Base-by-base conservation (phyloP, 2,888 invertebrate species). In the Cryptocheilus praepositus region DNA sequence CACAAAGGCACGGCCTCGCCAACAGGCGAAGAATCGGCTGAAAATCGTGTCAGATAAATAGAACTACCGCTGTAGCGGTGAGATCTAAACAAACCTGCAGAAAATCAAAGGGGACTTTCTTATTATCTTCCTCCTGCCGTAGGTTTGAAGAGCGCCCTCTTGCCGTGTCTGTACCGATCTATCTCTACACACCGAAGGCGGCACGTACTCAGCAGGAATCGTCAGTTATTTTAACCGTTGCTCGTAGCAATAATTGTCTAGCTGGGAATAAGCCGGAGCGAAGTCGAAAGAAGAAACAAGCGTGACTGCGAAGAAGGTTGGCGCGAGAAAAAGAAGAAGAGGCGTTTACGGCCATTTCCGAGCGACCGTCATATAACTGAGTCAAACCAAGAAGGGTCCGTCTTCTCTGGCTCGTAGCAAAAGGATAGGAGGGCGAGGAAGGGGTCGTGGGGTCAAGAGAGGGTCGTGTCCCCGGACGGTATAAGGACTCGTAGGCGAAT, bases 401-500 rank as follows among this genome's bases (percentile, higher is more conserved):
- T 28, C n/a, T 46, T 61, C 22, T 21, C 15, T 15, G 21, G 19
- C 43, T 56, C 11, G 22, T 21, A 15, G 21, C 19, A 45, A 62
- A 64, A 56, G 59, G 59, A 71, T 54, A 63, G 49, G 25, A 21
- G 36, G 67, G 25, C 53, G 64, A 54, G 19, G 64, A 45, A 56
- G 62, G 58, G 60, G 62, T 60, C 61, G 60, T 15, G 44, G 73
- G 73, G 65, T 72, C 63, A 61, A 65, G 73, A 73, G 75, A 56
- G 64, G 54, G 70, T 66, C 62, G 62, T 67, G 77, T 72, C 67
- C 68, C 63, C 75, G 72, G 64, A 74, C 36, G 36, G 36, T 77
- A 62, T 77, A 81, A 79, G 76, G 81, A 83, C 76, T 78, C 78
- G 80, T 80, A 71, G 70, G 73, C 74, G 81, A 81, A 81, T 83